Conservation (phyloP, 2,113 vertebrate species). For the Malurus melanocephalus region DNA sequence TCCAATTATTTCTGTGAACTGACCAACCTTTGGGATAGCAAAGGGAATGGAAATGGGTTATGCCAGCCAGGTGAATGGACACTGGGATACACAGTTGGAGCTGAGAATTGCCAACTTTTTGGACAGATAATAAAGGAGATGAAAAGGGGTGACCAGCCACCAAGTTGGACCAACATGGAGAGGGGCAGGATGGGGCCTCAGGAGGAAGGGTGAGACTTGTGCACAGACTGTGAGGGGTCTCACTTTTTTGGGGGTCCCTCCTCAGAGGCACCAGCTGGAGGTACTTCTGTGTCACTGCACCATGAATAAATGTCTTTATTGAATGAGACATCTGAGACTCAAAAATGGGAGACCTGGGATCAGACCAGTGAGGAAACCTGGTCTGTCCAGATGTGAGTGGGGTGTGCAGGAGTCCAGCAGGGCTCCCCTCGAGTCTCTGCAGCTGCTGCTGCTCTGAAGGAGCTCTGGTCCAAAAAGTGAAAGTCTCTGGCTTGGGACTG, state of each 20-base stretch:
- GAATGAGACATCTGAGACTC: neutral
- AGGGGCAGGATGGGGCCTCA: rapidly evolving
- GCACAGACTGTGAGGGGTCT: neutral
- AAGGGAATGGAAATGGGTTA: rapidly evolving
- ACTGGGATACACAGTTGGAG: too few relatives aligned
- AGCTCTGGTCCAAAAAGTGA: neutral
- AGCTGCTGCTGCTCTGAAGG: neutral
- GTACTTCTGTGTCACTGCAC: neutral
- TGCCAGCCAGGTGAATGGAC: neutral
- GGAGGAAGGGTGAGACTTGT: rapidly evolving
- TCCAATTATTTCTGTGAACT: neutral
- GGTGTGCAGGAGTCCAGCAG: neutral
- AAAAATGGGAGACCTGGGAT: neutral
- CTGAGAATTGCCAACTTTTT: neutral
- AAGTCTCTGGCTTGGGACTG: neutral
- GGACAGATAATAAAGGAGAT: too few relatives aligned
- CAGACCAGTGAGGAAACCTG: rapidly evolving
- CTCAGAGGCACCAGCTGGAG: neutral
- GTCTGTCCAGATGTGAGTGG: neutral
- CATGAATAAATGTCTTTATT: neutral
- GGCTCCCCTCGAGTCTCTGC: neutral
- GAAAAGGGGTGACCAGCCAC: neutral
- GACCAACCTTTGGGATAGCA: neutral
- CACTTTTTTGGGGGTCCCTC: neutral
- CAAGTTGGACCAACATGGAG: rapidly evolving